A percentile compares a stretch with the other conserved stretches of the same genome.
phyloP scores from a whole-genome alignment of 2,113 vertebrate species.

The Oryzias melastigma region DNA sequence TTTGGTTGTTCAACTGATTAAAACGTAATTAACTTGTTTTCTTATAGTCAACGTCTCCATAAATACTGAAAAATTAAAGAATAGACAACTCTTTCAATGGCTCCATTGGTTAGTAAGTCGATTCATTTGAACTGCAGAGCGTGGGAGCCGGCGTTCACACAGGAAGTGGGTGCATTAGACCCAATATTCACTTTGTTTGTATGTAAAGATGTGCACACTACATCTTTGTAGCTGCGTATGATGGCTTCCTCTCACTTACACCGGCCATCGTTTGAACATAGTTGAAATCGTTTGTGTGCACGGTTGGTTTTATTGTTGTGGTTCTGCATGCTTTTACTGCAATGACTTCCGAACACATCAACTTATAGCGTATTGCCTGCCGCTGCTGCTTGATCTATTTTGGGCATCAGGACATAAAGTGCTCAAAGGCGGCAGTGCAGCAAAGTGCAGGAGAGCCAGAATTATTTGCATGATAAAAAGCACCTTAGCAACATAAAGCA shows the following conservation, averaged over 20 bases:
- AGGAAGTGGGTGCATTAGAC: slow-evolving; percentile 31
- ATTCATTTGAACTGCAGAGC: slow-evolving; percentile 1
- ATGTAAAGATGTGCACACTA: too few relatives aligned
- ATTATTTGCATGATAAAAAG: slow-evolving; percentile 8
- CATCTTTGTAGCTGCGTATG: background rate
- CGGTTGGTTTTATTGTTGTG: background rate
- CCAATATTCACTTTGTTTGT: background rate
- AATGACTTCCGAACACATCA: background rate
- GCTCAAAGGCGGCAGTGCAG: slow-evolving; percentile 2
- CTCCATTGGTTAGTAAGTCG: slow-evolving; percentile 2
- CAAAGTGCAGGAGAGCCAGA: slow-evolving; percentile 4
- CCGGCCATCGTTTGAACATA: background rate
- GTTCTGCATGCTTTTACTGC: background rate
- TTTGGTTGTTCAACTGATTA: too few relatives aligned
- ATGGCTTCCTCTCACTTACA: background rate
- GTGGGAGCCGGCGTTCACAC: slow-evolving; percentile 13
- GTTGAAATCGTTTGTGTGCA: background rate
- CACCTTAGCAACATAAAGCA: background rate
- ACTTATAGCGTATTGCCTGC: slow-evolving; percentile 4
- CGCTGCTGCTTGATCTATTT: slow-evolving; percentile 26
- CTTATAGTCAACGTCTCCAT: too few relatives aligned
- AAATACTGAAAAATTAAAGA: too few relatives aligned
- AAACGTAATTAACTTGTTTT: too few relatives aligned
- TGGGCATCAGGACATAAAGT: slow-evolving; percentile 9
- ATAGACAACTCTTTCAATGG: background rate